These are phyloP conservation scores for Cinclus cinclus DNA, from an alignment of 2,113 vertebrate species.

Conservation along the genomic window DNA sequence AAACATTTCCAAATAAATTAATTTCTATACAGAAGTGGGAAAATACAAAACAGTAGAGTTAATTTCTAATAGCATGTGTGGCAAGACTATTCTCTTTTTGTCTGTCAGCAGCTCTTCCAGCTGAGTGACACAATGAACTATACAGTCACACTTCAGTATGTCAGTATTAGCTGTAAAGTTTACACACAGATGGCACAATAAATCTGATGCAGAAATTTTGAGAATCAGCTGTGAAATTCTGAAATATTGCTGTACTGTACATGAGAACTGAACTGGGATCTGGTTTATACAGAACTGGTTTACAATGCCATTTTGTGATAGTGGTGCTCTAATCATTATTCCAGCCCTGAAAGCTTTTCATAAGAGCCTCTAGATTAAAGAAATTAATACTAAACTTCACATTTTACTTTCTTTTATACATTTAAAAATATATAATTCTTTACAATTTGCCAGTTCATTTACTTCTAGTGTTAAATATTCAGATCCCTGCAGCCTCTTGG, in stretches of 20 bases:
- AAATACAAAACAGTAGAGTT: not conserved
- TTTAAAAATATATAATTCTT: not conserved
- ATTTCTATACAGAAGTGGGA: not conserved
- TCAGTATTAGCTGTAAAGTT: not conserved
- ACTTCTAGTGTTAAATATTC: not conserved
- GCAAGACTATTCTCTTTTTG: not conserved
- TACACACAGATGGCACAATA: not conserved
- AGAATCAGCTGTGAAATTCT: not conserved
- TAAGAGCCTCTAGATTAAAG: not conserved
- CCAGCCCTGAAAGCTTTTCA: not conserved
- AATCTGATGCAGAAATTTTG: not conserved
- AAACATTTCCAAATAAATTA: not conserved
- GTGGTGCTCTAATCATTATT: not conserved
- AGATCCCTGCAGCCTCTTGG: not conserved
- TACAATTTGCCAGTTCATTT: not conserved
- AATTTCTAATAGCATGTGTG: not conserved
- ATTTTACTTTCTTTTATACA: not conserved
- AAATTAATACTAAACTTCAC: not conserved
- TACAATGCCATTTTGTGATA: not conserved
- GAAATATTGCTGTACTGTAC: not conserved
- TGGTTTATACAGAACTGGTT: not conserved
- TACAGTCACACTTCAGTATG: not conserved
- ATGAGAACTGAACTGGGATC: not conserved
- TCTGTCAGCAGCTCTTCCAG: not conserved
- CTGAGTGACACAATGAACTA: not conserved